These are phyloP conservation scores for Corbicula japonica DNA, from an alignment of 2,888 invertebrate species.

Conservation along the genomic window DNA sequence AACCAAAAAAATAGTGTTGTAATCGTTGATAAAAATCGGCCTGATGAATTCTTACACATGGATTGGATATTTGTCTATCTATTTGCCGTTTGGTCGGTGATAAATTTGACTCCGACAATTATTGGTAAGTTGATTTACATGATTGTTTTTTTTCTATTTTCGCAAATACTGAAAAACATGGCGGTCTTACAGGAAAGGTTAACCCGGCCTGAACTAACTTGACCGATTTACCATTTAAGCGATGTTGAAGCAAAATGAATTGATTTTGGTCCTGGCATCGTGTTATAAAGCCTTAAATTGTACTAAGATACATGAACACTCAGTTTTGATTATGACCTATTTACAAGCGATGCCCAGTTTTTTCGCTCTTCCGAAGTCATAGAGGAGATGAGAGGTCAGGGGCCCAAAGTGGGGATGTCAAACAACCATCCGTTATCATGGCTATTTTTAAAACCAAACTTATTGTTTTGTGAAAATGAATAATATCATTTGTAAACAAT, in stretches of 20 bases:
- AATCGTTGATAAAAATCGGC: constrained; percentile 48
- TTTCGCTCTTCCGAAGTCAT: constrained; percentile 15
- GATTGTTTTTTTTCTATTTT: constrained; percentile 10
- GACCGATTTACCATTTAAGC: no score
- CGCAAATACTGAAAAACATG: constrained; percentile 41
- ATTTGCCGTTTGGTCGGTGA: constrained; percentile 55
- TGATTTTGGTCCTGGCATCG: no score
- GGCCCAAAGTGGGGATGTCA: constrained; percentile 18
- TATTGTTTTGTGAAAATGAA: no score
- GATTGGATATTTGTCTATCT: constrained; percentile 54
- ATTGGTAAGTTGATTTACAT: constrained; percentile 38
- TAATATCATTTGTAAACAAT: no score
- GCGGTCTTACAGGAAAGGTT: constrained; percentile 39
- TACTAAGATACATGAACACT: no score
- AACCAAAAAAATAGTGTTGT: constrained; percentile 48
- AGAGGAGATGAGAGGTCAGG: constrained; percentile 6
- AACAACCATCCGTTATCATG: no score
- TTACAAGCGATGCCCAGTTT: no score
- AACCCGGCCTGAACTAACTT: constrained; percentile 2
- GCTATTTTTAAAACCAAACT: no score
- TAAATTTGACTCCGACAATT: constrained; percentile 18
- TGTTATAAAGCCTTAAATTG: no score
- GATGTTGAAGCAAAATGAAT: no score
- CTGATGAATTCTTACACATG: constrained; percentile 57
- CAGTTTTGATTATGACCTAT: no score